These are phyloP conservation scores for Ciconia stormi DNA, from an alignment of 2,113 vertebrate genomes.

Conservation along the genomic window DNA sequence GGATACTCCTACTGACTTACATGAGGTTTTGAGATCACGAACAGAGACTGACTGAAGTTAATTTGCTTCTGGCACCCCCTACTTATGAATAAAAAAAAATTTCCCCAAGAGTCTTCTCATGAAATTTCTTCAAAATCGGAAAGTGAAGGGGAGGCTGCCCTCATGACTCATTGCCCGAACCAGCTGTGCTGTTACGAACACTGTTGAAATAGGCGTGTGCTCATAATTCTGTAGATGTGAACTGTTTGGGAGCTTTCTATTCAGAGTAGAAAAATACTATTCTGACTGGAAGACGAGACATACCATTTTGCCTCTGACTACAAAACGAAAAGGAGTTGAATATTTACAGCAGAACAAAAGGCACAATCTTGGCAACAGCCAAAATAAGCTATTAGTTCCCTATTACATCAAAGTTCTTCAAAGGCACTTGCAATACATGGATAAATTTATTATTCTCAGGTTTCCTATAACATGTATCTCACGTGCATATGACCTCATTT, in stretches of 20 bases:
- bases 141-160: not conserved
- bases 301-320: not conserved
- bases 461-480: not conserved
- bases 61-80: not conserved
- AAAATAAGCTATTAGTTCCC: not conserved
- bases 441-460: not conserved
- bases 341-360: not conserved
- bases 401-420: not conserved
- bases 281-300: not conserved
- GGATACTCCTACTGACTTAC: not conserved
- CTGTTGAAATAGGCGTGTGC: not conserved
- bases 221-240: not conserved
- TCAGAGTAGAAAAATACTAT: not conserved
- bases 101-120: not conserved
- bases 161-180: not conserved
- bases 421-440: not conserved
- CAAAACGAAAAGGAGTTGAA: not conserved
- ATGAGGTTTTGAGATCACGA: not conserved
- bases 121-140: not conserved
- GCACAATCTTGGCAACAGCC: not conserved
- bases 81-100: not conserved
- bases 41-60: not conserved
- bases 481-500: not conserved
- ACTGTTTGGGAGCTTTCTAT: not conserved
- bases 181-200: not conserved